Conservation (phyloP, 2,888 invertebrate genomes). For the Tromatobia lineatoria region DNA sequence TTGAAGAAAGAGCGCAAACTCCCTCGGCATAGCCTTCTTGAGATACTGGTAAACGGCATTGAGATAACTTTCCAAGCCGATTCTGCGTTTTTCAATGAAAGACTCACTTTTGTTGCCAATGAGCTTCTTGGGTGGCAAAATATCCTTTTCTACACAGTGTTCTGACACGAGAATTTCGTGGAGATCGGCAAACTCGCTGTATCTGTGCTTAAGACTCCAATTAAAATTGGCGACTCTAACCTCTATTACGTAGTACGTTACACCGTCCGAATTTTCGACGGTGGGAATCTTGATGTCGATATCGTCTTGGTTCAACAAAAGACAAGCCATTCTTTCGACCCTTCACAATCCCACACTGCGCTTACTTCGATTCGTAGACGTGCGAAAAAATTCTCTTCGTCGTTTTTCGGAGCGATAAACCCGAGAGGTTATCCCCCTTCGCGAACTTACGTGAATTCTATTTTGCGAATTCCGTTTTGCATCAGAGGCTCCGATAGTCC, state of each 20-base stretch:
- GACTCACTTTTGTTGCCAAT: constrained; percentile 95
- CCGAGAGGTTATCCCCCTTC: constrained; percentile 3
- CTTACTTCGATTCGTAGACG: background rate
- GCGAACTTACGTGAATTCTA: background rate
- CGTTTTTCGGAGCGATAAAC: background rate
- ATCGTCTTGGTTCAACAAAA: constrained; percentile 89
- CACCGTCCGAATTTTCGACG: constrained; percentile 88
- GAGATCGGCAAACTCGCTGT: constrained; percentile 95
- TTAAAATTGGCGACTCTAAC: constrained; percentile 90
- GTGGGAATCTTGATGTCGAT: constrained; percentile 90
- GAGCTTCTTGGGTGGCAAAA: constrained; percentile 97
- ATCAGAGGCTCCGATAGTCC: constrained; percentile 19
- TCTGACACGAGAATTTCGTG: constrained; percentile 93
- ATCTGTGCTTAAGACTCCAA: constrained; percentile 95
- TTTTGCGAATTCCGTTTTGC: background rate
- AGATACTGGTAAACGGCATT: constrained; percentile 91
- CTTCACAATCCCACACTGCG: background rate
- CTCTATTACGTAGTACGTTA: constrained; percentile 91
- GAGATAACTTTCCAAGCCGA: constrained; percentile 93
- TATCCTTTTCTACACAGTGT: constrained; percentile 93
- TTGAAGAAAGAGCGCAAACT: constrained; percentile 94
- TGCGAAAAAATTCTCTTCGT: background rate
- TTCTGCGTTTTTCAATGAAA: constrained; percentile 94
- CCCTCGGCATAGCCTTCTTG: constrained; percentile 92
- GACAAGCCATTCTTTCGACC: constrained; percentile 89